Base-by-base conservation (phyloP, 2,888 invertebrate genomes). In the Itoplectis maculator region DNA sequence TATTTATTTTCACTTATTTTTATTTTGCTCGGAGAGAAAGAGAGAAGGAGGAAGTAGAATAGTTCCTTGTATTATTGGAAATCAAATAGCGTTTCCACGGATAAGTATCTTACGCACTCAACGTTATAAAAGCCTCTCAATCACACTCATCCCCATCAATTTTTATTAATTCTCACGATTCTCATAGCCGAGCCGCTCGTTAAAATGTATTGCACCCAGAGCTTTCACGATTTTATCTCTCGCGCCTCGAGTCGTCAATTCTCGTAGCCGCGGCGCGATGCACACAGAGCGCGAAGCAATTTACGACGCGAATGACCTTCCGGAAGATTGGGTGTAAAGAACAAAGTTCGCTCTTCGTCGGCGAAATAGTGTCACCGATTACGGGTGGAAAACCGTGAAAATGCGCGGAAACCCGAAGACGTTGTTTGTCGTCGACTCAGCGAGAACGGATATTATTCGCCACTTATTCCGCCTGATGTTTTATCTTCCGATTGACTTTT, bases 161-260 rank as follows among this genome's bases (percentile, higher is more conserved):
- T 29, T 15, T 56, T 13, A 47, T 61, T 56, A 8, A 13, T 54
- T 23, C n/a, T 11, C 40, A 23, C n/a, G 37, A 20, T 11, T 40
- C 56, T 63, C 20, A 18, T 15, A n/a, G 4, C 4, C 20, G 20
- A 20, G n/a, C n/a, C 35, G 8, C 45, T 35, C 49, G 35, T 9
- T 40, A 40, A 63, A 63, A 18, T 63, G 0, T 4, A 63, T 63
- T 42, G 63, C 11, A 42, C 15, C 18, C n/a, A n/a, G 40, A 63
- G 63, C 18, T 40, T 40, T 37, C 18, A 63, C 40, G 18, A 42
- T 13, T 45, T 20, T 9, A n/a, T 45, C 42, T 37, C 47, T 37
- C 63, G 45, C 35, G 37, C 35, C 1, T 20, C 18, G 11, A 42
- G 18, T 40, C 29, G 40, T 42, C 37, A 42, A 42, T 63, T 63